phyloP scores from a whole-genome alignment of 2,113 vertebrate genomes.

The Callithrix jacchus region DNA sequence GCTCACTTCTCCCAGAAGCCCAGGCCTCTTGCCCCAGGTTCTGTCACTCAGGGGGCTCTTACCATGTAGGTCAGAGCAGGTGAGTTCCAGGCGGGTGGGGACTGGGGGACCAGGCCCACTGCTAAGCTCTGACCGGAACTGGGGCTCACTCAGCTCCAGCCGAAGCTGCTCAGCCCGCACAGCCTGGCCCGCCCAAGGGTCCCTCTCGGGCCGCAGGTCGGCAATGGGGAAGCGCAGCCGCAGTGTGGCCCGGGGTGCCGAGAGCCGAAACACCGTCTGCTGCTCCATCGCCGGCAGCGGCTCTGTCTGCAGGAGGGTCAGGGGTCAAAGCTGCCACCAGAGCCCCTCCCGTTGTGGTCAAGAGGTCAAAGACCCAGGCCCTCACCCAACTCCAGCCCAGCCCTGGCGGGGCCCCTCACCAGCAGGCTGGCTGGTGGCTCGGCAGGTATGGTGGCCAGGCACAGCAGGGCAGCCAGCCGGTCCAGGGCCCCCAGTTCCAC shows the following conservation, averaged over 20 bases:
- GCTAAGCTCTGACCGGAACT: conserved; percentile 86
- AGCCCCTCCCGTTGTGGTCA: background rate
- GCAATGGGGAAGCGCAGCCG: conserved; percentile 91
- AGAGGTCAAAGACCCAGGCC: rapidly evolving
- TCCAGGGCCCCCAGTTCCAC: conserved; percentile 81
- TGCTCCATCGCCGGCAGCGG: conserved; percentile 47
- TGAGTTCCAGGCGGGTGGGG: conserved; percentile 86
- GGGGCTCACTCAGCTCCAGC: conserved; percentile 87
- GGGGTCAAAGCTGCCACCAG: background rate
- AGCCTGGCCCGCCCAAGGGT: conserved; percentile 83
- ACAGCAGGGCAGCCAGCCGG: conserved; percentile 74
- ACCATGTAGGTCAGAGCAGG: conserved; percentile 92
- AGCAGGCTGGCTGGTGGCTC: conserved; percentile 46
- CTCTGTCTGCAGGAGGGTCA: conserved; percentile 56
- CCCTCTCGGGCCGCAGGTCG: conserved; percentile 87
- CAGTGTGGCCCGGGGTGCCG: conserved; percentile 87
- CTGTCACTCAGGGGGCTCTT: background rate
- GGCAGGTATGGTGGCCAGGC: background rate
- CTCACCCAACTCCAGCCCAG: background rate
- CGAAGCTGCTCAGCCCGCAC: conserved; percentile 88
- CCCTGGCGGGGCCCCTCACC: conserved; percentile 27
- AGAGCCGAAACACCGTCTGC: conserved; percentile 73
- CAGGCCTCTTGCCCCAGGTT: background rate
- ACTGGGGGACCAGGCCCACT: conserved; percentile 79
- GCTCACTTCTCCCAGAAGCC: background rate